Evolutionary conservation across 2,888 invertebrate genomes (phyloP), one percentile per base, ranked within the genome.

Genomic region (Amphipyra berbera): DNA sequence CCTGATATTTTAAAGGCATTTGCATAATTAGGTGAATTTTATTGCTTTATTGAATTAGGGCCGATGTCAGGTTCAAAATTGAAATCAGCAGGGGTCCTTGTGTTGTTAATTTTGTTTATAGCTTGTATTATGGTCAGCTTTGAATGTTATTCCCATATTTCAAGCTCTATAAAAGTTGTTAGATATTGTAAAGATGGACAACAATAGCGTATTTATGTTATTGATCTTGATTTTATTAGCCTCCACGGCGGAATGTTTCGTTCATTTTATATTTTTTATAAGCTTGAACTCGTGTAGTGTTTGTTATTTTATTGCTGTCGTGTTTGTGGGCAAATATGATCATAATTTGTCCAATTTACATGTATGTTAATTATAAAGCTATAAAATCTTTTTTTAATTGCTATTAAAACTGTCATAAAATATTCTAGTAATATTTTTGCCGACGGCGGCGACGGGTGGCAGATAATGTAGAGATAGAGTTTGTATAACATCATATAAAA

Each of bases 1-100:
- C 79, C 83, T 87, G 90, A 92, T 91, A 92, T 92, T 93, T 92
- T 88, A 90, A 90, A 90, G 73, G 88, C 93, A 94, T 95, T 95
- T 94, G 93, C 95, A 95, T 95, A 95, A 95, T 95, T 95, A 95
- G 94, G 95, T 95, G 94, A 93, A 94, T 94, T 95, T 95, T 95
- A 95, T 95, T 90, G 93, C 95, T 95, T 94, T 95, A 95, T 95
- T 95, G 95, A 95, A 95, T 95, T 95, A 95, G 90, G 93, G 89
- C 91, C 92, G 90, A 94, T 93, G 95, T 95, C 95, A 93, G 91
- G 80, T 83, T 91, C 93, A 93, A 95, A 95, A 95, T 95, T 95
- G 95, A 93, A 95, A 93, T 79, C 95, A 92, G 93, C 95, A 81
- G 94, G 95, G 91, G 86, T 86, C 78, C 91, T 81, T 91, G 89